A percentile compares a stretch with the other conserved stretches of the same genome.
Conservation (phyloP, 2,888 invertebrate species). For the Isoperla grammatica region DNA sequence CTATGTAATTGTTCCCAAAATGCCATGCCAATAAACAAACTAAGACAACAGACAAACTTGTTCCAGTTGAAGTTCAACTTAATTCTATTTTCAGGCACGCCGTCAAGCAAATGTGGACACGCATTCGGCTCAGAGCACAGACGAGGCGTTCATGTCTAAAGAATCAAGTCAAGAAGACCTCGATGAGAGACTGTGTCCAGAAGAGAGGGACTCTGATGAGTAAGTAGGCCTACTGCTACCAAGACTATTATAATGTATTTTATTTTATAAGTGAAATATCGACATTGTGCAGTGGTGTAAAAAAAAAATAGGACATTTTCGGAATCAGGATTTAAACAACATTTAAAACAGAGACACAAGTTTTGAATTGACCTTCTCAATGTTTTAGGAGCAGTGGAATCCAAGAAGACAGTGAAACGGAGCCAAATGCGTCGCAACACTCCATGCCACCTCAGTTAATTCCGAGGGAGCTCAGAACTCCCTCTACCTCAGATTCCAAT, state of each 20-base stretch:
- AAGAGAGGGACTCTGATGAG: constrained; percentile 40
- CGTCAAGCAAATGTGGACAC: constrained; percentile 35
- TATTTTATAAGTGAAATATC: too few relatives aligned
- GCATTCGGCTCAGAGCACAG: constrained; percentile 46
- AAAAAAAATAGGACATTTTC: too few relatives aligned
- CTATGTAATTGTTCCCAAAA: not conserved
- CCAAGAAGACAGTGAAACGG: constrained; percentile 51
- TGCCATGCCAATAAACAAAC: too few relatives aligned
- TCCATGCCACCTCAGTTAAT: not conserved
- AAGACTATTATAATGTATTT: too few relatives aligned
- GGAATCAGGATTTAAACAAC: too few relatives aligned
- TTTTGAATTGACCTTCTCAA: too few relatives aligned
- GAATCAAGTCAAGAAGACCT: constrained; percentile 53
- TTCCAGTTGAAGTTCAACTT: not conserved
- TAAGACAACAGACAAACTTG: too few relatives aligned
- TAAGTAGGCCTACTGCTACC: too few relatives aligned
- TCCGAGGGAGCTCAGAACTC: not conserved
- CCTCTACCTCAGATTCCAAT: not conserved
- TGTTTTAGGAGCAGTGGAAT: constrained; percentile 50
- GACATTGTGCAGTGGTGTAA: too few relatives aligned
- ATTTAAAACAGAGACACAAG: too few relatives aligned
- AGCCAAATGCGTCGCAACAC: constrained; percentile 34
- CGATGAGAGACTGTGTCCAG: constrained; percentile 36
- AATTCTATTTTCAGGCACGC: constrained; percentile 31
- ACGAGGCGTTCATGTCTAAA: constrained; percentile 50